Conservation (phyloP, 2,888 invertebrate genomes). For the Nebria salina region DNA sequence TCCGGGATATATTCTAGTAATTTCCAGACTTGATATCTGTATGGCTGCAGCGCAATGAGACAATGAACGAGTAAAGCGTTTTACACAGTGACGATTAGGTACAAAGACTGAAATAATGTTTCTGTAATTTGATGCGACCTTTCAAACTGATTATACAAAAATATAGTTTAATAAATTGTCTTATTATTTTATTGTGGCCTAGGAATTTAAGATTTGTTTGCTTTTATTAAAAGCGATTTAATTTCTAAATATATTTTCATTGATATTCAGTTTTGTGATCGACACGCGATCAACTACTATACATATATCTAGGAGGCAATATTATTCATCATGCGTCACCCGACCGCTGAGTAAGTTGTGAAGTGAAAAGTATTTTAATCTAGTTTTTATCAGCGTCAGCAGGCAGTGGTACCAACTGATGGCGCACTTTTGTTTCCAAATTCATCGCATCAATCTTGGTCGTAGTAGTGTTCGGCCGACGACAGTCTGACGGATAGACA, state of each 20-base stretch:
- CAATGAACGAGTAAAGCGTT: slow-evolving; percentile 23
- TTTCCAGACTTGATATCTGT: background rate
- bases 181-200: no score
- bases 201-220: no score
- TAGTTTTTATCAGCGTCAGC: slow-evolving; percentile 43
- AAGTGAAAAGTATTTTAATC: slow-evolving; percentile 45
- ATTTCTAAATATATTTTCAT: background rate
- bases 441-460: slow-evolving; percentile 58
- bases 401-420: slow-evolving; percentile 15
- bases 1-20: background rate
- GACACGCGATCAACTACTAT: slow-evolving; percentile 27
- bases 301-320: slow-evolving; percentile 29
- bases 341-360: slow-evolving; percentile 29
- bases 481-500: slow-evolving; percentile 46
- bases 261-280: slow-evolving; percentile 29
- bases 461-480: slow-evolving; percentile 47
- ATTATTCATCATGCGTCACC: background rate
- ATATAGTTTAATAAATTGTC: no score
- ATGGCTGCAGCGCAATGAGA: background rate
- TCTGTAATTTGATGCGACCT: background rate
- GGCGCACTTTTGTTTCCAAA: slow-evolving; percentile 49
- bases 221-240: background rate
- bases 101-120: slow-evolving; percentile 3
- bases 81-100: background rate
- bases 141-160: no score